These are phyloP conservation scores for Sialia sialis DNA, from an alignment of 2,113 vertebrate genomes.

Conservation along the genomic window DNA sequence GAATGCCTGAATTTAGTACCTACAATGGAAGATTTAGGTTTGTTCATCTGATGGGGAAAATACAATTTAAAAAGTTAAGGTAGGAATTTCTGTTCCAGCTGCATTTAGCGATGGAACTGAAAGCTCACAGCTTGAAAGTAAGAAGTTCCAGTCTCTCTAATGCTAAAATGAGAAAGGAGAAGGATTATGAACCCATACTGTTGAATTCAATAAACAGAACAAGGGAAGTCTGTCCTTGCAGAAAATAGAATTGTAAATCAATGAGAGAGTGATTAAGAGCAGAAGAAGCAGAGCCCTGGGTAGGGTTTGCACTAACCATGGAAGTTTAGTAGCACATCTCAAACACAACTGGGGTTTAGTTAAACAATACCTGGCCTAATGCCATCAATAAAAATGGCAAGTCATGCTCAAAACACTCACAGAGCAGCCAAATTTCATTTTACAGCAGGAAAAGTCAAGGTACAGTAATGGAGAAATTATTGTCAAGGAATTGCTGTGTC, in stretches of 20 bases:
- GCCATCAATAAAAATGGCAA: conserved; percentile 6
- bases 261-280: conserved; percentile 29
- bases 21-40: neutral
- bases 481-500: neutral
- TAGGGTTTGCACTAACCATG: conserved; percentile 6
- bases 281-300: neutral
- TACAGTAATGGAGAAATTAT: neutral
- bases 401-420: neutral
- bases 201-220: conserved; percentile 50
- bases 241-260: conserved; percentile 59
- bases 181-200: conserved; percentile 27
- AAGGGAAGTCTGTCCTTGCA: conserved; percentile 49
- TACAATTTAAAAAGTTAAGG: neutral
- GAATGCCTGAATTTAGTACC: neutral
- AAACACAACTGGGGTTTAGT: neutral
- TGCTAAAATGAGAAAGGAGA: conserved; percentile 27
- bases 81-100: neutral
- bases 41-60: neutral
- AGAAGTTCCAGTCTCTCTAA: neutral
- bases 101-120: neutral
- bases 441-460: neutral
- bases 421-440: neutral
- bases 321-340: conserved; percentile 5
- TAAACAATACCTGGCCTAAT: neutral
- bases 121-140: neutral